phyloP scores from a whole-genome alignment of 2,113 vertebrate genomes.

The Platichthys flesus region DNA sequence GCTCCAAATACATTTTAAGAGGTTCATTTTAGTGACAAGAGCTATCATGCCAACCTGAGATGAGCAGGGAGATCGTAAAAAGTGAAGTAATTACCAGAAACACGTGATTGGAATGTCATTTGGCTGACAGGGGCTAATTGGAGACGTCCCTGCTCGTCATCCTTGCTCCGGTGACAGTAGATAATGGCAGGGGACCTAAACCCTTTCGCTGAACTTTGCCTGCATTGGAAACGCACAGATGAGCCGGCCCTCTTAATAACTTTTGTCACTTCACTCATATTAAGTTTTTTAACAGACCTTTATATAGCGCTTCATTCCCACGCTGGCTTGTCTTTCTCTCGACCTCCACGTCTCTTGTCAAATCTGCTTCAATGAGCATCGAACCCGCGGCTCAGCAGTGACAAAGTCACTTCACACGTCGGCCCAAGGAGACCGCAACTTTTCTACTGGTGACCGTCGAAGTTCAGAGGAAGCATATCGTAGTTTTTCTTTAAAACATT shows the following conservation, averaged over 20 bases:
- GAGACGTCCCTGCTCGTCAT: conserved; percentile 73
- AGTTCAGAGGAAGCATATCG: conserved; percentile 25
- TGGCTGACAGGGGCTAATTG: conserved; percentile 83
- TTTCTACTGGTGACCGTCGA: conserved; percentile 30
- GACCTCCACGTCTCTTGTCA: conserved; percentile 66
- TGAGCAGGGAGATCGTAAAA: conserved; percentile 65
- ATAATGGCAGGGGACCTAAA: conserved; percentile 70
- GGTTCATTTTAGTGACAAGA: conserved; percentile 67
- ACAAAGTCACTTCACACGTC: conserved; percentile 58
- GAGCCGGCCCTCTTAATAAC: conserved; percentile 68
- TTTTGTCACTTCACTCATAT: conserved; percentile 73
- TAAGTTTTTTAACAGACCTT: conserved; percentile 57
- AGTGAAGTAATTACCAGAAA: conserved; percentile 81
- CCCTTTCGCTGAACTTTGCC: conserved; percentile 69
- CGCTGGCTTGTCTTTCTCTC: conserved; percentile 50
- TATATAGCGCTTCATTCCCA: conserved; percentile 50
- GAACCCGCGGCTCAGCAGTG: conserved; percentile 33
- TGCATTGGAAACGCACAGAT: conserved; percentile 37
- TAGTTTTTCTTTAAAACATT: conserved; percentile 2
- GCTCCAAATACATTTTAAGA: conserved; percentile 64
- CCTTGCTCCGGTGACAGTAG: conserved; percentile 61
- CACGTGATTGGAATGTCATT: conserved; percentile 84
- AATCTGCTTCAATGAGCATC: conserved; percentile 56
- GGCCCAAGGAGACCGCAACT: conserved; percentile 51
- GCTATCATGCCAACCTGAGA: conserved; percentile 68